Conservation (phyloP, 2,797 vertebrate species). For the Cheirogaleus major region DNA sequence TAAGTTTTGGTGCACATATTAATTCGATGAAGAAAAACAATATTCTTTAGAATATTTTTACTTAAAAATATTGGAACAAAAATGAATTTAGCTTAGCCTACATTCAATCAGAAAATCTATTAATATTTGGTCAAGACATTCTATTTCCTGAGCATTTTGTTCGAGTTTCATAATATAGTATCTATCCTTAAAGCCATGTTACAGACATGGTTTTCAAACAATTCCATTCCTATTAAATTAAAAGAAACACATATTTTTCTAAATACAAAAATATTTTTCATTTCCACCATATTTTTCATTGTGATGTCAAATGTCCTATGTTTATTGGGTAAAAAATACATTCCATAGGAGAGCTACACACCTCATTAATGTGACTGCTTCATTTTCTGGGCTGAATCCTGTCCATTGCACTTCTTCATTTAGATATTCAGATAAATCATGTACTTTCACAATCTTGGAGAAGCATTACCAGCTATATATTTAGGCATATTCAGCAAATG, state of each 20-base stretch:
- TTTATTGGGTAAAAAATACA: background rate
- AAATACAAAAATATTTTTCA: conserved; percentile 19
- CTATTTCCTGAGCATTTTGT: conserved; percentile 4
- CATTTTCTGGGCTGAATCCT: background rate
- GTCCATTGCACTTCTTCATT: background rate
- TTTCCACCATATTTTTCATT: background rate
- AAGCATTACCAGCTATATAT: background rate
- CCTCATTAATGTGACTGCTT: background rate
- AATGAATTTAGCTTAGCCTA: background rate
- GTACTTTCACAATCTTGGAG: background rate
- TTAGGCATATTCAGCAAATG: background rate
- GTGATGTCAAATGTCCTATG: background rate
- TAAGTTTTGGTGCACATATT: background rate
- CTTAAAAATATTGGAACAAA: conserved; percentile 1
- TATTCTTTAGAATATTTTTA: background rate
- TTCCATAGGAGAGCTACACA: background rate
- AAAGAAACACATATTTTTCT: background rate
- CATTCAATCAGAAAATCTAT: conserved; percentile 31
- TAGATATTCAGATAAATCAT: conserved; percentile 27
- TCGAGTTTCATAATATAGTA: background rate
- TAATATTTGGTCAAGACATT: background rate
- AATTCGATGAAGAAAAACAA: background rate
- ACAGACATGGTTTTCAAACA: background rate
- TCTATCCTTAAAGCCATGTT: background rate
- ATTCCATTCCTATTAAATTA: background rate